Base-by-base conservation (phyloP, 1,140 invertebrate genomes). In the Heliothis virescens region DNA sequence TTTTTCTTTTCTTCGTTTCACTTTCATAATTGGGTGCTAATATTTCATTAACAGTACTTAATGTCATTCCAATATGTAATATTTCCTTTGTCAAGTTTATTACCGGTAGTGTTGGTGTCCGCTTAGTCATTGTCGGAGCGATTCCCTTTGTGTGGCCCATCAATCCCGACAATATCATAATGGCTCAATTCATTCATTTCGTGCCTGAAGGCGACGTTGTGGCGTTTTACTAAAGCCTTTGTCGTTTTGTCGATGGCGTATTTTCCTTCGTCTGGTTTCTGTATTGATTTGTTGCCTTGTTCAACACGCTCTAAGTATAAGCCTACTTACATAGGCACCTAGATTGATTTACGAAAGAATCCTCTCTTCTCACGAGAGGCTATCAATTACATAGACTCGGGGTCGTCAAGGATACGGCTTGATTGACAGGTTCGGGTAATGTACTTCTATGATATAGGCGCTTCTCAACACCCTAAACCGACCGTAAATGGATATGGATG, bases 381-480 rank as follows among this genome's bases (percentile, higher is more conserved):
- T 86, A 87, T 90, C 86, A 86, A 90, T 90, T 87, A 85, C 86
- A 84, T 83, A 71, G 81, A 73, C 41, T 57, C 26, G 26, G 67
- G 80, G 78, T 85, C 83, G 87, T 85, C 87, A 83, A 83, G 84
- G 83, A 85, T 82, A 86, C 84, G 75, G 78, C 80, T 81, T 90
- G 87, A 90, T 90, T 88, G 88, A 88, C 88, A 86, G 82, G 80
- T 86, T 82, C 80, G 83, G 80, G 78, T 88, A 85, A 87, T 85
- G 82, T 84, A 83, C 60, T 83, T 83, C 72, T 73, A 71, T 79
- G 79, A 85, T 86, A 75, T 81, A 82, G 52, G 81, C 62, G 60
- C 48, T 26, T 79, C 60, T 57, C 75, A 62, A 79, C 79, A 71
- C 71, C 73, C 81, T 73, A 81, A 79, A 83, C 67, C 57, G 55